phyloP scores from a whole-genome alignment of 2,888 invertebrate species.

The Hirtodrosophila duncani region DNA sequence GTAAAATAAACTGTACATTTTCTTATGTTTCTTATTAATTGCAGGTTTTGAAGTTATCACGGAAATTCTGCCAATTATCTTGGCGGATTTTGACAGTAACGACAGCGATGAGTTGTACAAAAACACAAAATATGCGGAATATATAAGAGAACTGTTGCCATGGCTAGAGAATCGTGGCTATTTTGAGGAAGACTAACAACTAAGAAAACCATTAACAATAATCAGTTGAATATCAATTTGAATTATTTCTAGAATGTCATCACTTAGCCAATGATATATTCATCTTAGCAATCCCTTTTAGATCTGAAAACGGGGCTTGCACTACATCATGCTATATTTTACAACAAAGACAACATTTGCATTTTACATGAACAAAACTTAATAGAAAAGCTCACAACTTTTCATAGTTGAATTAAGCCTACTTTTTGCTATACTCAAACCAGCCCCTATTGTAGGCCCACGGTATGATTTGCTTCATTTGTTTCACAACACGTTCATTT shows the following conservation, averaged over 20 bases:
- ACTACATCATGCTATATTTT: no score
- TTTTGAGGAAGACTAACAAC: conserved; percentile 35
- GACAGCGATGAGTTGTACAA: conserved; percentile 42
- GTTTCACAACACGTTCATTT: conserved; percentile 45
- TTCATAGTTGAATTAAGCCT: no score
- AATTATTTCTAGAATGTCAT: no score
- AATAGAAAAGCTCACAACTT: no score
- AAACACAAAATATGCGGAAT: conserved; percentile 17
- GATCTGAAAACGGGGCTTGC: no score
- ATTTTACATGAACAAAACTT: no score
- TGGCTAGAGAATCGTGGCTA: conserved; percentile 61
- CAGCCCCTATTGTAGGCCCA: conserved; percentile 68
- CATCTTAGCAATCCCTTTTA: no score
- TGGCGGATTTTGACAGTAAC: conserved; percentile 25
- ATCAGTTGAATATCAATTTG: no score
- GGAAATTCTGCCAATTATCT: conserved; percentile 43
- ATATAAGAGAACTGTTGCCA: conserved; percentile 46
- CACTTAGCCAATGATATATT: no score
- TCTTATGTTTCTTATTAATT: background rate
- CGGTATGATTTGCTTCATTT: conserved; percentile 62
- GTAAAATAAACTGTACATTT: background rate
- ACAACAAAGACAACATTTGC: no score
- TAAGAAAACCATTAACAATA: no score
- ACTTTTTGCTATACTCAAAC: no score
- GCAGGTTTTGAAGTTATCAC: conserved; percentile 39